phyloP scores from a whole-genome alignment of 2,113 vertebrate species.

The Eolophus roseicapilla region DNA sequence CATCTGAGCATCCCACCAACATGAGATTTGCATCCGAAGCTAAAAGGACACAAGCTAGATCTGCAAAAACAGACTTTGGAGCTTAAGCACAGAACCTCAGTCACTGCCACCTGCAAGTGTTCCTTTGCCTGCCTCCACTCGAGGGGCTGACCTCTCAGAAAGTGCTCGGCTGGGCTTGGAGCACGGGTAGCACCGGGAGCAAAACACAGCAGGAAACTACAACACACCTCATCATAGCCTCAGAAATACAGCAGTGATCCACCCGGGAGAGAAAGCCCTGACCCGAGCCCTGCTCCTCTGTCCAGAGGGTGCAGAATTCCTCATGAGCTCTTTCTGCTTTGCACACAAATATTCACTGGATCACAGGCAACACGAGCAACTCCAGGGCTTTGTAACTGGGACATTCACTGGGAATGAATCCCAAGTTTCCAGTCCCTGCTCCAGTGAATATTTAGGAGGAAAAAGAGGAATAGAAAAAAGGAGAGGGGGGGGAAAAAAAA shows the following conservation, averaged over 20 bases:
- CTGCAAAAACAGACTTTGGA: neutral
- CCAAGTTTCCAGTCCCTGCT: neutral
- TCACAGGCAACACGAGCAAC: neutral
- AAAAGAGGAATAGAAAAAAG: neutral
- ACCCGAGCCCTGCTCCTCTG: neutral
- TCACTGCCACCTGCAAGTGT: neutral
- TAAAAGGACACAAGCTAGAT: neutral
- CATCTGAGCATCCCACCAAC: neutral
- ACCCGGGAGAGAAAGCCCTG: neutral
- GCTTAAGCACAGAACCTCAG: neutral
- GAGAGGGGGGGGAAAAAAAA: neutral
- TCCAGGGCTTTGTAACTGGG: neutral
- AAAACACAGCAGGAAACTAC: neutral
- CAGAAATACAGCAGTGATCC: accelerated
- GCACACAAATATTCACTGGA: slow-evolving; percentile 10
- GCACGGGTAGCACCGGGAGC: accelerated
- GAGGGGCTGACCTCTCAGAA: neutral
- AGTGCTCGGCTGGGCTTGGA: neutral
- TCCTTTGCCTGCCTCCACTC: neutral
- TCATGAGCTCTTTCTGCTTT: neutral
- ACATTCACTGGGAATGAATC: neutral
- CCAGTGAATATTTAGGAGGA: slow-evolving; percentile 24
- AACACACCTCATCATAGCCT: neutral
- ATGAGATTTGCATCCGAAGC: neutral
- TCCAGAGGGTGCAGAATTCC: neutral